Conservation (phyloP, 2,797 vertebrate species). For the Sebastes melanostomus region DNA sequence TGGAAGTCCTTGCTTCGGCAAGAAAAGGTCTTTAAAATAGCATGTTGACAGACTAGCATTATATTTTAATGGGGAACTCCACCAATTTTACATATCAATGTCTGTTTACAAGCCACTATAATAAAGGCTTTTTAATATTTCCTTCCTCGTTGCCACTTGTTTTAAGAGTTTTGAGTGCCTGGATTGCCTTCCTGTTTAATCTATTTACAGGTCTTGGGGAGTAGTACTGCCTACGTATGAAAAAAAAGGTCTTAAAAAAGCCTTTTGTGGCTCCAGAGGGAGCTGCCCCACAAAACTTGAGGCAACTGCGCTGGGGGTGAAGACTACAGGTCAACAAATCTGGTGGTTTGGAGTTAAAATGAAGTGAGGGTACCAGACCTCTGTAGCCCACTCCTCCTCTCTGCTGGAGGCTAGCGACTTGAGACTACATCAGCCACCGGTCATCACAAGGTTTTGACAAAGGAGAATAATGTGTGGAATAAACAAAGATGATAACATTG, state of each 20-base stretch:
- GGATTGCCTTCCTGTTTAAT: too few relatives aligned
- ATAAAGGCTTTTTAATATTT: too few relatives aligned
- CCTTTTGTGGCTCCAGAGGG: background rate
- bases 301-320: background rate
- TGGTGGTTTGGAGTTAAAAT: background rate
- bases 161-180: too few relatives aligned
- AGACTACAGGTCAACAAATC: background rate
- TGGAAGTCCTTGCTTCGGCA: background rate
- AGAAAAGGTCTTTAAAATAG: background rate
- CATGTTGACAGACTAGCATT: background rate
- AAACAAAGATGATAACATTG: background rate
- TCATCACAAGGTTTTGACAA: background rate
- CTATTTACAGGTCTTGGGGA: too few relatives aligned
- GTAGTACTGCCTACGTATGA: too few relatives aligned
- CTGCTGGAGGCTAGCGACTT: too few relatives aligned
- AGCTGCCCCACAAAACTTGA: background rate
- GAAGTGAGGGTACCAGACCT: background rate
- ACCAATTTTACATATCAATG: background rate
- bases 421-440: too few relatives aligned
- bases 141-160: rapidly evolving
- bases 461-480: background rate
- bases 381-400: rapidly evolving
- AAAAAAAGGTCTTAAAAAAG: background rate
- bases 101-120: too few relatives aligned
- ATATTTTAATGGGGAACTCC: background rate